Conservation (phyloP, 2,888 invertebrate species). For the Leuctra nigra region DNA sequence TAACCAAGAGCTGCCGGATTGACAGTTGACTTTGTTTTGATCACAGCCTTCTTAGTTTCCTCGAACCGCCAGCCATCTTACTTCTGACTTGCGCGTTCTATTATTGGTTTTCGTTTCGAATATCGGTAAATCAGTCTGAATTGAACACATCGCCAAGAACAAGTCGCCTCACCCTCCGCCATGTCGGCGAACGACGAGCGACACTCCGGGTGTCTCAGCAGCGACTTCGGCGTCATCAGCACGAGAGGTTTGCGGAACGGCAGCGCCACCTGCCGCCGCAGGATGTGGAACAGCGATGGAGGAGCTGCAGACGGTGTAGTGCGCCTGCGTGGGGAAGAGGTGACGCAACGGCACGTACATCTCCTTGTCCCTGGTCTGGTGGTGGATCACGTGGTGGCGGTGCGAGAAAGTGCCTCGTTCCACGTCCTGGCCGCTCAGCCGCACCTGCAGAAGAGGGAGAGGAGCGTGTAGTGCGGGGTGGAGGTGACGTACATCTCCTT, state of each 20-base stretch:
- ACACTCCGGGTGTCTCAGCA: conserved; percentile 69
- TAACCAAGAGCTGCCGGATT: no score
- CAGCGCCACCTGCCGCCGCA: conserved; percentile 66
- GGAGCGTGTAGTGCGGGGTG: no score
- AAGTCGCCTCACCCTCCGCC: conserved; percentile 38
- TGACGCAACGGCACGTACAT: conserved; percentile 58
- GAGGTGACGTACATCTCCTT: conserved; percentile 55
- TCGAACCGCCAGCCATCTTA: no score
- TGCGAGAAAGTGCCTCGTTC: conserved; percentile 77
- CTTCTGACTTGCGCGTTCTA: no score
- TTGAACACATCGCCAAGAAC: no score
- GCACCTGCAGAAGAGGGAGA: no score
- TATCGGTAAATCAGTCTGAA: no score
- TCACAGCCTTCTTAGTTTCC: no score
- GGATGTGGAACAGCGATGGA: conserved; percentile 72
- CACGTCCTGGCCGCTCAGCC: no score
- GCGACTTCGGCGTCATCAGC: conserved; percentile 69
- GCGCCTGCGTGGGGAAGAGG: conserved; percentile 61
- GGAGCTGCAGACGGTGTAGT: conserved; percentile 74
- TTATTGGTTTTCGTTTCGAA: no score
- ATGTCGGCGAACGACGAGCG: conserved; percentile 64
- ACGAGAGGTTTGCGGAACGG: conserved; percentile 77
- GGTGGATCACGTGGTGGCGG: conserved; percentile 74
- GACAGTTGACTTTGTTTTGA: no score
- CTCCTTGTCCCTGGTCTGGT: conserved; percentile 67